These are phyloP conservation scores for Melanaphis sacchari DNA, from an alignment of 1,140 invertebrate species.

Conservation along the genomic window DNA sequence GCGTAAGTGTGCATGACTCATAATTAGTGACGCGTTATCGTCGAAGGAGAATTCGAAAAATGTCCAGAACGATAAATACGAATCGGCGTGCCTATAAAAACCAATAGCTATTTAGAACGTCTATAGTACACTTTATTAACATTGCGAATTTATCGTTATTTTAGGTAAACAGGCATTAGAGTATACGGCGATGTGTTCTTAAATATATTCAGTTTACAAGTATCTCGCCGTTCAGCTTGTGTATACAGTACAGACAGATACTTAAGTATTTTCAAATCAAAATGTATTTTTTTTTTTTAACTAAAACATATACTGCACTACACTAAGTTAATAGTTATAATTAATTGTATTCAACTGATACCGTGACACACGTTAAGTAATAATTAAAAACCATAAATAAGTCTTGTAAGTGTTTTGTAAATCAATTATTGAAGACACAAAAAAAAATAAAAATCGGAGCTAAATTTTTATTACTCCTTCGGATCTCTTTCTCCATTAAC, in stretches of 20 bases:
- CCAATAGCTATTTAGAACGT: neutral
- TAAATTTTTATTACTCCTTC: neutral
- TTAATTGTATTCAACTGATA: neutral
- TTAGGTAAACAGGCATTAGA: neutral
- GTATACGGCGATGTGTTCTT: neutral
- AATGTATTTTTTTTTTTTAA: neutral
- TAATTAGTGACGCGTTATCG: neutral
- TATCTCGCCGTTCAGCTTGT: neutral
- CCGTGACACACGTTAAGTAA: no score
- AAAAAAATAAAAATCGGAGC: neutral
- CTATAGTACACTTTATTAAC: neutral
- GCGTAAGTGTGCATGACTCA: neutral
- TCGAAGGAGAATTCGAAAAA: neutral
- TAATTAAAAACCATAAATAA: neutral
- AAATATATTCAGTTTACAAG: neutral
- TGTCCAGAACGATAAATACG: conserved; percentile 25
- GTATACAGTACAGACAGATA: neutral
- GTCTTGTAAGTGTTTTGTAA: neutral
- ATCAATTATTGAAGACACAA: neutral
- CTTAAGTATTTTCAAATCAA: neutral
- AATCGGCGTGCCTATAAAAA: neutral
- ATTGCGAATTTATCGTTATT: neutral
- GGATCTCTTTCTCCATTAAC: no score
- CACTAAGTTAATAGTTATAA: neutral
- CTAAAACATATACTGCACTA: neutral